Percentiles rank a stretch among this genome's conserved stretches.
Conservation (phyloP, 2,113 vertebrate species). For the Cricetomys ansorgei region DNA sequence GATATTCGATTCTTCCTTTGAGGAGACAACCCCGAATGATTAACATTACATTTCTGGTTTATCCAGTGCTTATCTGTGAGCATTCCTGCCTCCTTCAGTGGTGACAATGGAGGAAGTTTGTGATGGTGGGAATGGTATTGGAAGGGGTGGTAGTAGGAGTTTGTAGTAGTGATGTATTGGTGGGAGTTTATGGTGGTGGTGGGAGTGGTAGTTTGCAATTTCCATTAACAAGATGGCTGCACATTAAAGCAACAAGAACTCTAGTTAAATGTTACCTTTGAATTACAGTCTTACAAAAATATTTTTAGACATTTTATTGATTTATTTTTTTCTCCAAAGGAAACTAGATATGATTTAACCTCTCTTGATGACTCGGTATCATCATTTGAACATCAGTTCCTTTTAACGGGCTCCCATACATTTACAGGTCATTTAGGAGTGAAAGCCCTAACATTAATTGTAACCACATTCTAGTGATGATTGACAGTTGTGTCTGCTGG, state of each 20-base stretch:
- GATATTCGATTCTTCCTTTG: background rate
- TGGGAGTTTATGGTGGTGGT: background rate
- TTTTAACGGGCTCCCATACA: background rate
- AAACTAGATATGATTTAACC: conserved; percentile 42
- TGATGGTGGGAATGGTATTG: no score
- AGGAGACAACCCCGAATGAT: background rate
- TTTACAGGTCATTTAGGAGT: conserved; percentile 35
- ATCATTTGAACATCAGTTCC: conserved; percentile 42
- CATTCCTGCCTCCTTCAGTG: no score
- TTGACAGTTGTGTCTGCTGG: background rate
- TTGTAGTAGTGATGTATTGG: no score
- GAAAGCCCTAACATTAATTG: conserved; percentile 25
- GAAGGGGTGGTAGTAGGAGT: background rate
- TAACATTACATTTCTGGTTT: no score
- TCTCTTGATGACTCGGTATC: conserved; percentile 10
- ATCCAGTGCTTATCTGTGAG: background rate
- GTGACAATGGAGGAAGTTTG: background rate
- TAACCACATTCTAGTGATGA: background rate
- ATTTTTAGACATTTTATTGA: background rate
- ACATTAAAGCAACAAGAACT: background rate
- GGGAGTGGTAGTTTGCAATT: background rate
- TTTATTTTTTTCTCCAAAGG: conserved; percentile 34
- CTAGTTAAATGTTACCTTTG: conserved; percentile 34
- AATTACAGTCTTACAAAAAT: conserved; percentile 52
- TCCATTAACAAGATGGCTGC: background rate